Percentiles rank a stretch among this genome's conserved stretches.
phyloP scores from a whole-genome alignment of 2,113 vertebrate genomes.

The Corythoichthys intestinalis region DNA sequence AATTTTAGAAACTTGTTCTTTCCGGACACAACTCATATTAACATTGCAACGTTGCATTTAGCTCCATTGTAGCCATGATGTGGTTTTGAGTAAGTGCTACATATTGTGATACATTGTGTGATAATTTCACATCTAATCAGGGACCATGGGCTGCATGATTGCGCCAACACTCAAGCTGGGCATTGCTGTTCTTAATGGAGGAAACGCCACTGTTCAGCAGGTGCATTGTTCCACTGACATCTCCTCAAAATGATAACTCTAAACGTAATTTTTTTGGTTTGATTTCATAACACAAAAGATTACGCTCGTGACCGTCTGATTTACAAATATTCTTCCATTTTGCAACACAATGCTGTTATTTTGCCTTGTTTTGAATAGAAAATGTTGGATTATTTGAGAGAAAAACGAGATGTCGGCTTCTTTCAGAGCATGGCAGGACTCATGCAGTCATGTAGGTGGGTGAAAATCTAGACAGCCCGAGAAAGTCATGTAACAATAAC shows the following conservation, averaged over 20 bases:
- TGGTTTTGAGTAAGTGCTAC: neutral
- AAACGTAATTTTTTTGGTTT: neutral
- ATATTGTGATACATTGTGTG: slow-evolving; percentile 3
- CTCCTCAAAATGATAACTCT: neutral
- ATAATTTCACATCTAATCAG: slow-evolving; percentile 42
- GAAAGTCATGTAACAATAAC: no score
- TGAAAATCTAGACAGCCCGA: neutral
- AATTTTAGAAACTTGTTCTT: neutral
- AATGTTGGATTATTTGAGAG: slow-evolving; percentile 92
- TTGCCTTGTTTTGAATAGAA: slow-evolving; percentile 73
- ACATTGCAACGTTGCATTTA: neutral
- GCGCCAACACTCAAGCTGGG: slow-evolving; percentile 87
- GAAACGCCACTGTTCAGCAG: slow-evolving; percentile 90
- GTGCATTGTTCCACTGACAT: slow-evolving; percentile 51
- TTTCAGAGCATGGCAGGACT: slow-evolving; percentile 90
- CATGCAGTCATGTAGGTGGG: slow-evolving; percentile 91
- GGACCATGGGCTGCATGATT: slow-evolving; percentile 83
- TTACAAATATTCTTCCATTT: no score
- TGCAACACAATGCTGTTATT: no score
- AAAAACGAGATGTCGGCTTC: slow-evolving; percentile 89
- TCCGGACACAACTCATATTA: neutral
- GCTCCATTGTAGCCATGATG: neutral
- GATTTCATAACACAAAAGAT: neutral
- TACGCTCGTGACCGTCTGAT: neutral
- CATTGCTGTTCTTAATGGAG: slow-evolving; percentile 89